Evolutionary conservation across 2,113 vertebrate species (phyloP).

Genomic region (Oncorhynchus kisutch): DNA sequence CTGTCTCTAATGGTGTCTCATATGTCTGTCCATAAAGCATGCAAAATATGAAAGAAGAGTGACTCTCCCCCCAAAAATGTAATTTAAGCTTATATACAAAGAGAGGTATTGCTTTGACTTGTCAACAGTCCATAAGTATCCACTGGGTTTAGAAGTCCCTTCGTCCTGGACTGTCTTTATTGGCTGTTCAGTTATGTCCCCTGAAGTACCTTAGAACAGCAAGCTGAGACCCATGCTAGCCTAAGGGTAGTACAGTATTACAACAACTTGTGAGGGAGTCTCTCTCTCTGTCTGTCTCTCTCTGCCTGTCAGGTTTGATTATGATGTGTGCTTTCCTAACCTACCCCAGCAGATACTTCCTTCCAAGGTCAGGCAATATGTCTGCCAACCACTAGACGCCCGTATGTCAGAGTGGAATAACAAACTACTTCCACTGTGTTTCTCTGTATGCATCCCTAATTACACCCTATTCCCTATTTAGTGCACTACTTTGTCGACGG

Average conservation of each 20-base stretch:
- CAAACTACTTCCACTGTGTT: too few species aligned
- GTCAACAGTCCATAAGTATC: background rate
- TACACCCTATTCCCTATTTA: too few species aligned
- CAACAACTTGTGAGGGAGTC: too few species aligned
- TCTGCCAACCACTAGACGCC: background rate
- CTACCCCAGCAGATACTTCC: background rate
- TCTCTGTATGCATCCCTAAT: too few species aligned
- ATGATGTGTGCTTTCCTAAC: conserved; percentile 2
- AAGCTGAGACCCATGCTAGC: background rate
- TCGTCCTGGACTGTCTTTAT: background rate
- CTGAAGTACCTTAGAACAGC: background rate
- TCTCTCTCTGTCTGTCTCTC: background rate
- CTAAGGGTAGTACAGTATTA: background rate
- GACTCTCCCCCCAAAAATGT: too few species aligned
- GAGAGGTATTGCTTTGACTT: background rate
- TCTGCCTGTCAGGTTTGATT: background rate
- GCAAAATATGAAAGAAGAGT: too few species aligned
- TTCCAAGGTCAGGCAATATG: background rate
- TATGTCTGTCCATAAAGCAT: too few species aligned
- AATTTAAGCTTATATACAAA: too few species aligned
- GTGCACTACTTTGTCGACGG: too few species aligned
- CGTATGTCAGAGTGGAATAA: background rate
- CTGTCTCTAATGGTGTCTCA: too few species aligned
- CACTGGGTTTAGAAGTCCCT: background rate
- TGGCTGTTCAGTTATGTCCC: background rate